Evolutionary conservation across 2,113 vertebrate species (phyloP).

Genomic region (Tupaia chinensis): DNA sequence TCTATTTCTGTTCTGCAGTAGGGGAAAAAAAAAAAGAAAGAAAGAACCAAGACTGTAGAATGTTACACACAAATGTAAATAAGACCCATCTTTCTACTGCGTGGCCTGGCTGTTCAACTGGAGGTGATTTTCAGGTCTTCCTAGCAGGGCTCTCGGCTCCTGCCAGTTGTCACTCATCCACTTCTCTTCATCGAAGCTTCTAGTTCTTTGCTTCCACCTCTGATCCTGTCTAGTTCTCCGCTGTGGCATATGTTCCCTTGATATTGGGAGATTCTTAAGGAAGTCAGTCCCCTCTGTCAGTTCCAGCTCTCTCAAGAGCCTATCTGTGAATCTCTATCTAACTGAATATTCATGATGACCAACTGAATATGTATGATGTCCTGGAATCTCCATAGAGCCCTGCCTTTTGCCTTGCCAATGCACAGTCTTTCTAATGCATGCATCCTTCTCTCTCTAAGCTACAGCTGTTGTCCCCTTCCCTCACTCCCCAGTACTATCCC

Average conservation of each 20-base stretch:
- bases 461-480: neutral
- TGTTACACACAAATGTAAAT: neutral
- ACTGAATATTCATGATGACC: slow-evolving; percentile 71
- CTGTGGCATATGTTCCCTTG: neutral
- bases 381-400: neutral
- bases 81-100: neutral
- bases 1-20: neutral
- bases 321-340: slow-evolving; percentile 39
- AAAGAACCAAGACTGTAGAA: neutral
- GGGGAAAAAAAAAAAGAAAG: too few relatives aligned
- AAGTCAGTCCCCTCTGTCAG: slow-evolving; percentile 14
- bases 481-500: rapidly evolving
- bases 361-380: slow-evolving; percentile 68
- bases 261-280: slow-evolving; percentile 24
- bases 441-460: neutral
- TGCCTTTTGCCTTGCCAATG: neutral
- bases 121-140: neutral
- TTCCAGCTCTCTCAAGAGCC: slow-evolving; percentile 26
- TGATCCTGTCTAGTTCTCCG: neutral
- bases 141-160: neutral
- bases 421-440: neutral
- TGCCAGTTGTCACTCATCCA: slow-evolving; percentile 25
- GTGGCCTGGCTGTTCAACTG: neutral
- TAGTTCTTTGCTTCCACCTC: slow-evolving; percentile 26
- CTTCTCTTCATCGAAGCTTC: neutral